These are phyloP conservation scores for Meta bourneti DNA, from an alignment of 2,888 invertebrate species.

Conservation along the genomic window DNA sequence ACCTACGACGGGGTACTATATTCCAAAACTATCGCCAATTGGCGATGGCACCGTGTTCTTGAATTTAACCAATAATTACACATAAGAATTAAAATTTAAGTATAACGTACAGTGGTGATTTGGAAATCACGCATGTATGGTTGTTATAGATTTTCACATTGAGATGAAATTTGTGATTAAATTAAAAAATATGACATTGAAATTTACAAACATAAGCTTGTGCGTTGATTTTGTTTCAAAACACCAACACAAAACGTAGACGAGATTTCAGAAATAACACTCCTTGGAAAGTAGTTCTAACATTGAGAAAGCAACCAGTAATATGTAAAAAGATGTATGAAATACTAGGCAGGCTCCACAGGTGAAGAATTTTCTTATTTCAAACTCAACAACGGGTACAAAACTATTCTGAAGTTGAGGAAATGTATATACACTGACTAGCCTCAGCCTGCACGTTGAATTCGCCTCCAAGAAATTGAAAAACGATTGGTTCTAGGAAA, in stretches of 20 bases:
- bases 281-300: slow-evolving; percentile 10
- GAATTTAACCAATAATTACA: too few relatives aligned
- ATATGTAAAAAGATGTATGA: slow-evolving; percentile 22
- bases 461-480: background rate
- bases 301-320: slow-evolving; percentile 20
- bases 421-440: slow-evolving; percentile 5
- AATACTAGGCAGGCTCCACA: slow-evolving; percentile 13
- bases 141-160: too few relatives aligned
- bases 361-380: slow-evolving; percentile 13
- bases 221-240: slow-evolving; percentile 27
- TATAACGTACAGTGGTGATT: too few relatives aligned
- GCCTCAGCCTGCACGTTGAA: background rate
- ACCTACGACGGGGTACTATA: too few relatives aligned
- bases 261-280: background rate
- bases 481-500: background rate
- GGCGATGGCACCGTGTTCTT: too few relatives aligned
- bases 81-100: too few relatives aligned
- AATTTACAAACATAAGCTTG: slow-evolving; percentile 28
- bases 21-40: too few relatives aligned
- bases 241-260: slow-evolving; percentile 15
- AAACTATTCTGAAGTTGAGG: slow-evolving; percentile 53
- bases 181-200: background rate
- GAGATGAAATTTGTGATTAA: background rate
- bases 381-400: slow-evolving; percentile 33
- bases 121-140: too few relatives aligned